phyloP scores from a whole-genome alignment of 2,797 vertebrate species.

The Melanotaenia maccullochi region DNA sequence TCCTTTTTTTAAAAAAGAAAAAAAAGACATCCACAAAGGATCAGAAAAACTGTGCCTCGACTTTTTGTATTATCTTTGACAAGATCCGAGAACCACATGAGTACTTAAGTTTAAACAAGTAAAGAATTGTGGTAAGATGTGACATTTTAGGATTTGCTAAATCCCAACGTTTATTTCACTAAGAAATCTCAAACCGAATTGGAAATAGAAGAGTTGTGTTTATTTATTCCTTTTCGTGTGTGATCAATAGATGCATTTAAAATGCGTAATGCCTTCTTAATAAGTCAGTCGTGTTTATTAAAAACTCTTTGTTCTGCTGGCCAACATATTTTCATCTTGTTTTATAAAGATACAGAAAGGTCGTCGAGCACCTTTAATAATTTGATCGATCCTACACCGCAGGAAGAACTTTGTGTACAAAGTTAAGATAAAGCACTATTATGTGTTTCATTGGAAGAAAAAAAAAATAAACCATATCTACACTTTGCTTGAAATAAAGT shows the following conservation, averaged over 20 bases:
- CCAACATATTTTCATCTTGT: not conserved
- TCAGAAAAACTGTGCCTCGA: not conserved
- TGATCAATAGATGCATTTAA: not conserved
- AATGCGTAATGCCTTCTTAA: not conserved
- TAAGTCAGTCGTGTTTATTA: not conserved
- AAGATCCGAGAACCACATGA: not conserved
- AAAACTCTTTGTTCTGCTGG: not conserved
- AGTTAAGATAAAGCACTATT: not conserved
- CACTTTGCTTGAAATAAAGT: not conserved
- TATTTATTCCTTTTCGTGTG: not conserved
- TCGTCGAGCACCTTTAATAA: not conserved
- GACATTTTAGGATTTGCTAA: not conserved
- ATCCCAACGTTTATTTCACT: not conserved
- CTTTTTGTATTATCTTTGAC: not conserved
- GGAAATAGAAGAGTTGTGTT: not conserved
- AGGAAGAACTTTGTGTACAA: not conserved
- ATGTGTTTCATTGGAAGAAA: not conserved
- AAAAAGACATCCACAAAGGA: conserved; percentile 9
- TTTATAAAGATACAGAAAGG: not conserved
- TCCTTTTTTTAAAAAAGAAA: not conserved
- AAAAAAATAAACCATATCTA: not conserved
- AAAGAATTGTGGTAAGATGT: not conserved
- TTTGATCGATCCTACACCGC: not conserved
- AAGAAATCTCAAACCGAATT: not conserved
- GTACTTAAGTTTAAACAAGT: not conserved